Base-by-base conservation (phyloP, 2,113 vertebrate species). In the Lichenostomus cassidix region DNA sequence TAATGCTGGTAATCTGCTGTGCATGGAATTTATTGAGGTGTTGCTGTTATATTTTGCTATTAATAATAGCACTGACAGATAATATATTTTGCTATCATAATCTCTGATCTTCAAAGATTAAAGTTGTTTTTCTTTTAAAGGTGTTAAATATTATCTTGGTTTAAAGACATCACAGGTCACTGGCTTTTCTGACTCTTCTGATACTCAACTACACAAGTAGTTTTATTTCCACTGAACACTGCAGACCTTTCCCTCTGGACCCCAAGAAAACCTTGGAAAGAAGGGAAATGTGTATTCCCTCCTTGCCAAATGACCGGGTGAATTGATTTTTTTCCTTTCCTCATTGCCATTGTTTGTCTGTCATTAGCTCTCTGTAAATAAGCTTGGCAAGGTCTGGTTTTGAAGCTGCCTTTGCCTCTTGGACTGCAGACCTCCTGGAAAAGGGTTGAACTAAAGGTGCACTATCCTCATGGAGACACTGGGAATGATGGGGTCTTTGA, bases 291-390 rank as follows among this genome's bases (percentile, higher is more conserved):
- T 39, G 25, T 69, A 62, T 85, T 91, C 64, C 73, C 74, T 83
- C 65, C 64, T 88, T 41, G 50, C 91, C 82, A 94, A 90, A 89
- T 29, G 50, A 83, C 55, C 0, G 19, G 44, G 39, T 90, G 87
- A 94, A 78, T 47, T 89, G 55, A 60, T 76, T 69, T 71, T 82
- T 78, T 81, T 44, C 76, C 60, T 33, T 42, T n/a, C 59, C 42
- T 18, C 6, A 2, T 56, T 77, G 70, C 64, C 75, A 44, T 87
- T 89, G 60, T 89, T 64, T 80, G 64, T 67, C 59, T 91, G 70
- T 94, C 95, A 95, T 95, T 96, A 92, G 35, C 41, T 90, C 46
- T 75, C 63, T 76, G 47, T 73, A 88, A 95, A 92, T 91, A 90
- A 78, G 44, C 56, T 78, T 93, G 70, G 39, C 70, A 93, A 64